A percentile compares a stretch with the other conserved stretches of the same genome.
Evolutionary conservation across 2,888 invertebrate species (phyloP).

Genomic region (Amiota mariae): DNA sequence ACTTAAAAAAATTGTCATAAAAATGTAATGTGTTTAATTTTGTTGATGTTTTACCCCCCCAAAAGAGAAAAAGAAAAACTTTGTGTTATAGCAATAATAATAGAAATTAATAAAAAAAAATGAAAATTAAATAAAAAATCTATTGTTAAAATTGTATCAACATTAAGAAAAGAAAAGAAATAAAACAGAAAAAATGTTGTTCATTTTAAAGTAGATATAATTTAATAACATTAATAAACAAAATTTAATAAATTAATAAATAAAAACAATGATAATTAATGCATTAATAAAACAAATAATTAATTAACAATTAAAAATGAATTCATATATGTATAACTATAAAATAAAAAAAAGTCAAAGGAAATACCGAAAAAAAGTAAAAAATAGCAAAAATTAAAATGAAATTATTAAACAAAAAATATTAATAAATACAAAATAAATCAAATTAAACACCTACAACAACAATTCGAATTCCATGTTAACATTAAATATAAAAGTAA

Average conservation of each 20-base stretch:
- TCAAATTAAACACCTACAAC: conserved; percentile 65
- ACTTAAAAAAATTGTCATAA: conserved; percentile 38
- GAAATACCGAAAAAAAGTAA: background rate
- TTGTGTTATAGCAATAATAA: conserved; percentile 65
- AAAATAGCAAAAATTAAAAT: conserved; percentile 39
- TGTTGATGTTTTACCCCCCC: conserved; percentile 63
- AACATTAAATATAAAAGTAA: conserved; percentile 71
- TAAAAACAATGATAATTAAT: too few species aligned
- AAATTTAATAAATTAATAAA: too few species aligned
- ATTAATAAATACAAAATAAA: conserved; percentile 49
- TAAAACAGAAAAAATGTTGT: too few species aligned
- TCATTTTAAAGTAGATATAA: too few species aligned
- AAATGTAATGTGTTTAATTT: conserved; percentile 64
- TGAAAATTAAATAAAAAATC: conserved; percentile 24
- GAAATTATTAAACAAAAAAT: conserved; percentile 56
- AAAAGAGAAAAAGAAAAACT: conserved; percentile 56
- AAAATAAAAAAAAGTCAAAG: too few species aligned
- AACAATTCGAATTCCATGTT: conserved; percentile 73
- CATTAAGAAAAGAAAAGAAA: too few species aligned
- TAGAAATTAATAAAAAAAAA: conserved; percentile 27
- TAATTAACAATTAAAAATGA: too few species aligned
- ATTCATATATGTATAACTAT: too few species aligned
- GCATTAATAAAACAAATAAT: too few species aligned
- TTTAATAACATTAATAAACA: too few species aligned
- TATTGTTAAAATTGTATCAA: too few species aligned